Evolutionary conservation across 2,888 invertebrate species (phyloP).

Genomic region (Caenorhabditis zanzibari): DNA sequence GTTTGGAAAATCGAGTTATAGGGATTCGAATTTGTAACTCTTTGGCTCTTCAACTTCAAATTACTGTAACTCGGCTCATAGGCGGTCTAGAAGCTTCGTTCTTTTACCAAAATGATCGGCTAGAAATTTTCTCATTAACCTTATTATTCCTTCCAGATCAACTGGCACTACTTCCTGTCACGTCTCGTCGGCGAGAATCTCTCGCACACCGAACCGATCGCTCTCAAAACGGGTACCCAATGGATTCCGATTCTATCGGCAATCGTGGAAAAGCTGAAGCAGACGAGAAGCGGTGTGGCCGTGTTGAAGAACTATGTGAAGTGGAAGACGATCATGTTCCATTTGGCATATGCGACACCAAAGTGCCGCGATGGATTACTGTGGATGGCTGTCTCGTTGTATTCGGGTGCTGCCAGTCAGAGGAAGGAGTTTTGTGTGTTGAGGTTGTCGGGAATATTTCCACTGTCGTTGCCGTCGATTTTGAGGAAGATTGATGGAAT

Average conservation of each 20-base stretch:
- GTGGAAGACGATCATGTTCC: slow-evolving; percentile 70
- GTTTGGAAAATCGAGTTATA: no score
- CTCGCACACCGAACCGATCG: slow-evolving; percentile 63
- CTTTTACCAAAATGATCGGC: no score
- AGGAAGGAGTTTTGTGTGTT: slow-evolving; percentile 71
- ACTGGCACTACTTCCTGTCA: slow-evolving; percentile 71
- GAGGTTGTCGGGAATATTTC: slow-evolving; percentile 68
- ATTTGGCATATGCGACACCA: slow-evolving; percentile 66
- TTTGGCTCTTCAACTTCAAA: no score
- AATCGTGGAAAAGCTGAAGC: slow-evolving; percentile 60
- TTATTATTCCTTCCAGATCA: no score
- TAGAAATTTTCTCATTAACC: no score
- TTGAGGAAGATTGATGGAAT: slow-evolving; percentile 68
- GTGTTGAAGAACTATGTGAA: slow-evolving; percentile 70
- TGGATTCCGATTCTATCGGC: slow-evolving; percentile 65
- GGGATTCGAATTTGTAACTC: no score
- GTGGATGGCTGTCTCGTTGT: slow-evolving; percentile 59
- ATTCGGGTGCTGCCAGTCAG: slow-evolving; percentile 66
- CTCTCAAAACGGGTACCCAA: slow-evolving; percentile 67
- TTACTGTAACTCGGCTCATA: no score
- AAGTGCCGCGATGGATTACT: slow-evolving; percentile 58
- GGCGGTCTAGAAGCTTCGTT: no score
- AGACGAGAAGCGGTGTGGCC: slow-evolving; percentile 49
- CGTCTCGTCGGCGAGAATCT: slow-evolving; percentile 57
- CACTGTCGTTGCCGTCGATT: slow-evolving; percentile 68